Base-by-base conservation (phyloP, 2,888 invertebrate genomes). In the Eumacrocentrus americanus region DNA sequence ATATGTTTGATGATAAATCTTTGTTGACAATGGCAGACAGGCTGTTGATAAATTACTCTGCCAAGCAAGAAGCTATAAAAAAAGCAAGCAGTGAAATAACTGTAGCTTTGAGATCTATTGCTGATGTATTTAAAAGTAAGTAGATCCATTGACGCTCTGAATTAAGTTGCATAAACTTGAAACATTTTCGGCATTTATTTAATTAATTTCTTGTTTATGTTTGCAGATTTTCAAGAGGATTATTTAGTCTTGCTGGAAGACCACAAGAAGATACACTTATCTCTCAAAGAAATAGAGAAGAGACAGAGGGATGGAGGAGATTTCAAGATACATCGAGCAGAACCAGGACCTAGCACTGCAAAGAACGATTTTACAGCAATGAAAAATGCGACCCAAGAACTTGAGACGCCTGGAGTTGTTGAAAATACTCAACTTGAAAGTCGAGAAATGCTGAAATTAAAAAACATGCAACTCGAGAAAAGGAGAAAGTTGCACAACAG, bases 181-280 rank as follows among this genome's bases (percentile, higher is more conserved):
- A n/a, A n/a, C 22, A 40, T 40, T 23, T 37, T 25, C 1, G 9
- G 1, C 4, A 20, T 51, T 34, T 9, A 9, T 51, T 37, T 37
- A 7, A 35, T 62, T 12, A 61, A 35, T 40, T 57, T 40, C 18
- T 47, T 58, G 23, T 46, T 38, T 16, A 38, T 47, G 22, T 44
- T 69, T 65, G 53, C 66, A 74, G 74, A 66, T 59, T 59, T 74
- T 47, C 68, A 69, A 70, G 59, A 65, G 14, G 61, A 70, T 35
- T 67, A 72, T 23, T 11, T 60, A 35, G 44, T 55, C 18, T 54
- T 63, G 16, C 18, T 62, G 20, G 22, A 58, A 11, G 58, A 62
- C 23, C 53, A 25, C 20, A 9, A 47, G 25, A 47, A 61, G 37
- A n/a, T 46, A 5, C 29, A 58, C n/a, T 11, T 12, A 9, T 34